Evolutionary conservation across 2,113 vertebrate genomes (phyloP).

Genomic region (Syrmaticus mikado): DNA sequence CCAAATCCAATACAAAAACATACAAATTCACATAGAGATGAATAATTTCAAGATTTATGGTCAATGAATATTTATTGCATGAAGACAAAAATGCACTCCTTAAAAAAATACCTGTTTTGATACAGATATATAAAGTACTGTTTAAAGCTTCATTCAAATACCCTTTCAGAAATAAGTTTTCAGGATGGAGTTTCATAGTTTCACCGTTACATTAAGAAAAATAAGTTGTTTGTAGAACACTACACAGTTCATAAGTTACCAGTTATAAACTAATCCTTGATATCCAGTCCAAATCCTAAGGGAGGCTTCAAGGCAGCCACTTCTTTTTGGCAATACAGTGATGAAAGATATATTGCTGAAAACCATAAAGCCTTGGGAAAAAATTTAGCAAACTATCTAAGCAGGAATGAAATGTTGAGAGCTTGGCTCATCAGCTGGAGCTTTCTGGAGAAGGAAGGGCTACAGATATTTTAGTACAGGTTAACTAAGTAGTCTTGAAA

Average conservation of each 20-base stretch:
- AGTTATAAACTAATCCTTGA: conserved; percentile 79
- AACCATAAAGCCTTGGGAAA: conserved; percentile 79
- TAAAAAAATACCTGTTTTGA: conserved; percentile 7
- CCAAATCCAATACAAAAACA: background rate
- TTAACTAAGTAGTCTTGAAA: conserved; percentile 5
- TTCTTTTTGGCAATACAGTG: conserved; percentile 77
- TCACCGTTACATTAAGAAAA: conserved; percentile 77
- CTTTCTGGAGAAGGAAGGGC: conserved; percentile 58
- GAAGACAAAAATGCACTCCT: conserved; percentile 20
- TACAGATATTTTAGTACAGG: conserved; percentile 64
- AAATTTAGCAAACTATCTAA: conserved; percentile 77
- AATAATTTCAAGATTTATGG: conserved; percentile 37
- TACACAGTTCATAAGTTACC: conserved; percentile 78
- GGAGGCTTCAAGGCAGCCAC: conserved; percentile 74
- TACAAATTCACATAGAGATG: conserved; percentile 36
- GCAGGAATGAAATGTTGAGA: conserved; percentile 80
- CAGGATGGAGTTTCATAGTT: conserved; percentile 62
- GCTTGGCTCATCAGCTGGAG: conserved; percentile 71
- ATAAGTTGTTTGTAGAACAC: conserved; percentile 78
- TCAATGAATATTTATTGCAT: conserved; percentile 20
- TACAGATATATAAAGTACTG: conserved; percentile 8
- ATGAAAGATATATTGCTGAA: conserved; percentile 84
- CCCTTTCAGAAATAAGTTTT: conserved; percentile 65
- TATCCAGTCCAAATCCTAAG: conserved; percentile 76
- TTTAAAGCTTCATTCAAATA: conserved; percentile 56